Percentiles rank a stretch among this genome's conserved stretches.
These are phyloP conservation scores for Eulithis prunata DNA, from an alignment of 2,888 invertebrate species.

Conservation along the genomic window DNA sequence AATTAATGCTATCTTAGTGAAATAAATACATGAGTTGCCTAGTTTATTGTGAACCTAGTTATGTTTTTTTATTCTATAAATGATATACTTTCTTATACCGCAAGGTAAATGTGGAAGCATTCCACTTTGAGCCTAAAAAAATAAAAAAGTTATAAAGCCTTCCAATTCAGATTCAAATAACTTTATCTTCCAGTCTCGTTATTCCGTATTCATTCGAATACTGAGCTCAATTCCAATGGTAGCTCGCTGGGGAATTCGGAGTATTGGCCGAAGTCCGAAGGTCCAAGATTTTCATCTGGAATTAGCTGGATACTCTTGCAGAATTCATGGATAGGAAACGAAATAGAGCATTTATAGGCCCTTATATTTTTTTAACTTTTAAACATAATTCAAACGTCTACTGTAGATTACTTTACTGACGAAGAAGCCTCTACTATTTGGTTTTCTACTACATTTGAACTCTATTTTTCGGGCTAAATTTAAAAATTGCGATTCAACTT, in stretches of 20 bases:
- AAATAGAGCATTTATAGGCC: background rate
- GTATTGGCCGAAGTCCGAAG: constrained; percentile 51
- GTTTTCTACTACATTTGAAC: too few species aligned
- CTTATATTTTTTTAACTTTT: too few species aligned
- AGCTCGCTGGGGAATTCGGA: constrained; percentile 60
- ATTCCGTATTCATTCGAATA: constrained; percentile 58
- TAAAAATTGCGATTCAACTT: too few species aligned
- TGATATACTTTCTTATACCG: too few species aligned
- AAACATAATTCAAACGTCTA: too few species aligned
- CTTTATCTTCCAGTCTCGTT: constrained; percentile 38
- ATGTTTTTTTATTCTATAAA: too few species aligned
- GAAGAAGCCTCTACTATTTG: too few species aligned
- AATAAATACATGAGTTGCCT: too few species aligned
- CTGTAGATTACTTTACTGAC: too few species aligned
- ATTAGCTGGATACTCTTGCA: constrained; percentile 39
- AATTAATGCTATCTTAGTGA: too few species aligned
- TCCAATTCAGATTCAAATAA: constrained; percentile 30
- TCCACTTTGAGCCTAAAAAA: constrained; percentile 12
- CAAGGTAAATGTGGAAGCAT: background rate
- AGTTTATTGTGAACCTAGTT: too few species aligned
- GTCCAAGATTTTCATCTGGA: constrained; percentile 51
- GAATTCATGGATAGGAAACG: constrained; percentile 12
- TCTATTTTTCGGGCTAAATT: too few species aligned
- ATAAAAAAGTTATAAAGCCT: constrained; percentile 17
- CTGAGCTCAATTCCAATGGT: constrained; percentile 46